These are phyloP conservation scores for Megaceryle alcyon DNA, from an alignment of 2,797 vertebrate species.

Conservation along the genomic window DNA sequence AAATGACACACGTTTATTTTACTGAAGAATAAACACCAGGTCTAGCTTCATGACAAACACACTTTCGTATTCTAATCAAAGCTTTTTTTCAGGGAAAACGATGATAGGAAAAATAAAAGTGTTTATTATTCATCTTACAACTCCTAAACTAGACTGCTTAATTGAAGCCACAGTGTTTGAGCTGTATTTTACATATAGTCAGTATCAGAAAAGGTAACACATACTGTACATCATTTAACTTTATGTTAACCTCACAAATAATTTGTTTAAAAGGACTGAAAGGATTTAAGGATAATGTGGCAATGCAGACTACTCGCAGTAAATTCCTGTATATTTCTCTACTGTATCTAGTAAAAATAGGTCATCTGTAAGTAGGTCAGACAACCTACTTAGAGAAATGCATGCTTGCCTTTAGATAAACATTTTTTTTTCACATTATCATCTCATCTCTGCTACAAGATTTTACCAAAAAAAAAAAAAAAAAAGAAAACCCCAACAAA, in stretches of 20 bases:
- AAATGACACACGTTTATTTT: not conserved
- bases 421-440: not conserved
- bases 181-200: not conserved
- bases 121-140: not conserved
- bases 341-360: constrained; percentile 78
- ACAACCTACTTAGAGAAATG: constrained; percentile 54
- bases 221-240: not conserved
- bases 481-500: not conserved
- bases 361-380: constrained; percentile 84
- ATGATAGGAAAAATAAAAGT: not conserved
- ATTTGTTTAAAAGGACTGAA: constrained; percentile 24
- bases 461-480: not conserved
- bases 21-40: not conserved
- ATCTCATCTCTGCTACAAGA: not conserved
- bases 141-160: not conserved
- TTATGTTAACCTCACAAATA: not conserved
- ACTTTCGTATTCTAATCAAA: not conserved
- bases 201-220: not conserved
- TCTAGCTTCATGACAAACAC: not conserved
- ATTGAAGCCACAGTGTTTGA: not conserved
- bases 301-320: not conserved
- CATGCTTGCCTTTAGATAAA: constrained; percentile 27
- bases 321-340: constrained; percentile 14
- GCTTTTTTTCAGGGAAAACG: not conserved
- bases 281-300: constrained; percentile 3